Percentiles rank a stretch among this genome's conserved stretches.
Conservation (phyloP, 2,797 vertebrate genomes). For the Philypnodon macrostomus region DNA sequence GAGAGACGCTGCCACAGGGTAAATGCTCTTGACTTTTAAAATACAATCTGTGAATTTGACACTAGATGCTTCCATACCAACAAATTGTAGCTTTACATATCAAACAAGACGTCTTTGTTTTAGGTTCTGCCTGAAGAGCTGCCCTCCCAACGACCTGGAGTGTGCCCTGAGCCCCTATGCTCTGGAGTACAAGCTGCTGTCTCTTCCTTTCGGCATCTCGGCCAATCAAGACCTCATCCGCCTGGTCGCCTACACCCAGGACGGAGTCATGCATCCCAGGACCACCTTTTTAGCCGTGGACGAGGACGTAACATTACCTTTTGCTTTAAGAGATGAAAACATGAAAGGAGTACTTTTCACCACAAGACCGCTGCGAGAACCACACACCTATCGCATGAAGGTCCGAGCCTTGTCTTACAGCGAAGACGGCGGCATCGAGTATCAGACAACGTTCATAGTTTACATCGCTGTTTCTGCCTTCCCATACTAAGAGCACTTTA, state of each 20-base stretch:
- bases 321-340: constrained; percentile 91
- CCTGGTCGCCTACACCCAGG: constrained; percentile 94
- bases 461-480: constrained; percentile 96
- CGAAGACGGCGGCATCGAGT: constrained; percentile 83
- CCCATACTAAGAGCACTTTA: constrained; percentile 86
- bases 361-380: constrained; percentile 79
- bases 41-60: too few species aligned
- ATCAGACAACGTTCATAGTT: constrained; percentile 95
- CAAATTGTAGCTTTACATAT: too few species aligned
- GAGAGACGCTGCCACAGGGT: constrained; percentile 78
- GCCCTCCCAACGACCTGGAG: constrained; percentile 89
- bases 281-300: constrained; percentile 88
- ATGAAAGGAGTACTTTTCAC: constrained; percentile 95
- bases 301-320: constrained; percentile 82
- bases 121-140: constrained; percentile 95
- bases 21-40: too few species aligned
- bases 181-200: constrained; percentile 95
- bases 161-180: constrained; percentile 91
- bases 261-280: constrained; percentile 90
- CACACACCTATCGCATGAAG: constrained; percentile 91
- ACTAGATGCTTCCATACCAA: too few species aligned
- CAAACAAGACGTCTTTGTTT: too few species aligned
- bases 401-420: constrained; percentile 91
- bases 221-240: constrained; percentile 96
- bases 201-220: constrained; percentile 92